Percentiles rank a stretch among this genome's conserved stretches.
Evolutionary conservation across 2,888 invertebrate species (phyloP).

Genomic region (Drosophila stalkeri): DNA sequence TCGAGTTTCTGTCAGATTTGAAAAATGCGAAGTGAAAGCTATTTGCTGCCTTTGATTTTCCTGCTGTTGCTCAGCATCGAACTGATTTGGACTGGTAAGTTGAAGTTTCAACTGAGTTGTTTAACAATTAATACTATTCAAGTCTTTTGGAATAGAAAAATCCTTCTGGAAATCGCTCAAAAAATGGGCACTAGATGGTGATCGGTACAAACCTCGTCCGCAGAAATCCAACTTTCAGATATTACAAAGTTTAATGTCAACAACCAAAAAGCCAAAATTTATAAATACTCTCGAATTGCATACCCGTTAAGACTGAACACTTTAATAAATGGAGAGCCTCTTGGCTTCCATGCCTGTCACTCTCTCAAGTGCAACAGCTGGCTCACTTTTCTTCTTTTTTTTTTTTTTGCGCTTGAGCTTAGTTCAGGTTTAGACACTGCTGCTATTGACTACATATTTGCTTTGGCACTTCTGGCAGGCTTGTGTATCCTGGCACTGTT

Average conservation of each 20-base stretch:
- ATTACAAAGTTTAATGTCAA: neutral
- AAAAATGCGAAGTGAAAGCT: neutral
- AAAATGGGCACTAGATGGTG: neutral
- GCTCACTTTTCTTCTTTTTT: neutral
- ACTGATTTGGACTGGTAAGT: neutral
- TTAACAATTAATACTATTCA: too few species aligned
- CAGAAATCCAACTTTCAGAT: fast-evolving
- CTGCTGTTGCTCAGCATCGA: neutral
- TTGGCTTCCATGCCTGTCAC: neutral
- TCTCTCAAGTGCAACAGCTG: neutral
- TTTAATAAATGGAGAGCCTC: neutral
- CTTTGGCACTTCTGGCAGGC: conserved; percentile 43
- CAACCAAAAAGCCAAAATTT: neutral
- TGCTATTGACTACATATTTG: conserved; percentile 52
- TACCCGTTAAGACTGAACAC: neutral
- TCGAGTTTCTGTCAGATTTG: neutral
- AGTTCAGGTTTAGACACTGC: conserved; percentile 15
- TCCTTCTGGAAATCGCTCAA: too few species aligned
- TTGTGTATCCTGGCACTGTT: conserved; percentile 25
- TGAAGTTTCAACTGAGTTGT: fast-evolving
- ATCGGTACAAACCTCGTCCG: neutral
- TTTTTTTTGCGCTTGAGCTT: neutral
- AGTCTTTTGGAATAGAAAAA: neutral
- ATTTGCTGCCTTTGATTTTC: neutral
- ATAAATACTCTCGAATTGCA: neutral